Percentiles rank a stretch among this genome's conserved stretches.
Evolutionary conservation across 37 sponge, comb jelly and placozoan species (phyloP).

Genomic region (Tethya wilhelma): DNA sequence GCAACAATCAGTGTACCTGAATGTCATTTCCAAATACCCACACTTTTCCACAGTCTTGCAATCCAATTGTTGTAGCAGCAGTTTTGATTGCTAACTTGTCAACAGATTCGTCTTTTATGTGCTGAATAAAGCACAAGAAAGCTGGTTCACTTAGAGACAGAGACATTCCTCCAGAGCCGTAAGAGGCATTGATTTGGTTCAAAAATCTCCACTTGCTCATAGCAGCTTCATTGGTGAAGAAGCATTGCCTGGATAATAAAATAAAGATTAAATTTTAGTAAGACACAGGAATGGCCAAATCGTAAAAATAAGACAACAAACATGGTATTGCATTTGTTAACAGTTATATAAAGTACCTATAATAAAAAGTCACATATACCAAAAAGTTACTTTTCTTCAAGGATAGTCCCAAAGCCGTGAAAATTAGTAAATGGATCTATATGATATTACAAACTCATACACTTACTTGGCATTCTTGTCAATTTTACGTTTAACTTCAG

Average conservation of each 20-base stretch:
- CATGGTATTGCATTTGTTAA: too few species aligned
- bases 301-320: too few species aligned
- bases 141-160: slow-evolving; percentile 1
- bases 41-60: slow-evolving; percentile 2
- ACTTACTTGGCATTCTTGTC: too few species aligned
- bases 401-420: too few species aligned
- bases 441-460: too few species aligned
- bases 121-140: not conserved
- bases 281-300: too few species aligned
- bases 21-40: slow-evolving; percentile 1
- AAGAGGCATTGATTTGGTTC: slow-evolving; percentile 4
- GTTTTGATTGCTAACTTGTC: not conserved
- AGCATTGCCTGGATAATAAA: slow-evolving; percentile 9
- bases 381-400: too few species aligned
- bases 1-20: not conserved
- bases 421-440: too few species aligned
- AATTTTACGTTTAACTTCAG: too few species aligned
- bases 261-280: too few species aligned
- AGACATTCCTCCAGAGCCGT: slow-evolving; percentile 19
- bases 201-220: not conserved
- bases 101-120: not conserved
- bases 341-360: too few species aligned
- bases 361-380: too few species aligned
- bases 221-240: slow-evolving; percentile 15
- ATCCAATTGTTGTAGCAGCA: not conserved